Conservation (phyloP, 2,113 vertebrate species). For the Peucedramus taeniatus region DNA sequence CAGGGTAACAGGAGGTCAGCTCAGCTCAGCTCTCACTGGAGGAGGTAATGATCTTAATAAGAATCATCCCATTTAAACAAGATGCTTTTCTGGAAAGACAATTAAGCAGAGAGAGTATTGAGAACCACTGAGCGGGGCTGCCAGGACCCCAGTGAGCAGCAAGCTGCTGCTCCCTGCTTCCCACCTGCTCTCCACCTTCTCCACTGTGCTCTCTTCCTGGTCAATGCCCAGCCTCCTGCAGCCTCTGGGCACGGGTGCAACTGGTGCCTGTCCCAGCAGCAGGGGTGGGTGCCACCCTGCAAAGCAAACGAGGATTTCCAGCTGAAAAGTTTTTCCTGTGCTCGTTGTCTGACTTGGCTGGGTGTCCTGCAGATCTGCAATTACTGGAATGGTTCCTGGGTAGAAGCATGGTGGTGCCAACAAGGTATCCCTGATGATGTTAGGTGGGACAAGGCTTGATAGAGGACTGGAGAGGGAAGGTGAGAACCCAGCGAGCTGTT, state of each 20-base stretch:
- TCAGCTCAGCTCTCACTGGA: conserved; percentile 55
- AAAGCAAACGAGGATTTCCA: not conserved
- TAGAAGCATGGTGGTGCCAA: accelerated
- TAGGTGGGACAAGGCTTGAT: not conserved
- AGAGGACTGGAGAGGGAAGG: not conserved
- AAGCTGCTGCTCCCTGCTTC: conserved; percentile 31
- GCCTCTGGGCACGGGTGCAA: not conserved
- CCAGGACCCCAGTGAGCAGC: conserved; percentile 10
- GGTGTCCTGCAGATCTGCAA: not conserved
- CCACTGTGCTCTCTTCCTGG: not conserved
- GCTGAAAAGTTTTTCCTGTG: not conserved
- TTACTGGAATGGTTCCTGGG: not conserved
- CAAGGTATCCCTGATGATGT: not conserved
- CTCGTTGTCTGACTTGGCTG: not conserved
- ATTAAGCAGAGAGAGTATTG: conserved; percentile 14
- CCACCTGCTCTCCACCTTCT: conserved; percentile 22
- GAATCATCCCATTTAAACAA: conserved; percentile 64
- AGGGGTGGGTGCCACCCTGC: not conserved
- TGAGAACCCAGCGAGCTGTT: not conserved
- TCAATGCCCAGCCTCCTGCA: not conserved
- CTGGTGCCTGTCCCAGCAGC: not conserved
- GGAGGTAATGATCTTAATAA: conserved; percentile 67
- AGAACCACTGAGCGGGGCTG: not conserved
- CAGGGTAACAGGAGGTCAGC: conserved; percentile 35
- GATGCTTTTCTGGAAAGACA: conserved; percentile 40